A percentile compares a stretch with the other conserved stretches of the same genome.
phyloP scores from a whole-genome alignment of 2,797 vertebrate genomes.

The Diglossa cyanea region DNA sequence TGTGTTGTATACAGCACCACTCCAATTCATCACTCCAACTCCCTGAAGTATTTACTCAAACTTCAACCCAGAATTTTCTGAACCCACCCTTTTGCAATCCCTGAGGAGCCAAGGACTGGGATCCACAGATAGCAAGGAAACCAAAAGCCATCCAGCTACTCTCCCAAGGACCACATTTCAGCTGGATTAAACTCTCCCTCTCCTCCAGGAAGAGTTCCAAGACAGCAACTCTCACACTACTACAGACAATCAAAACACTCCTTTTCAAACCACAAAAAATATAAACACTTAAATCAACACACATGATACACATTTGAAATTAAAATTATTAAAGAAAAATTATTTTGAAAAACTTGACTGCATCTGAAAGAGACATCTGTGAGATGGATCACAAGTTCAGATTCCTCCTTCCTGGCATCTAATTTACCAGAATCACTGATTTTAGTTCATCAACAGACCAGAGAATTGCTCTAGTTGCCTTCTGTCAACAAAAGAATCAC shows the following conservation, averaged over 20 bases:
- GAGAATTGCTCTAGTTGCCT: neutral
- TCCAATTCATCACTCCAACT: neutral
- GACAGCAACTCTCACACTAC: neutral
- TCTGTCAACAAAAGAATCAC: neutral
- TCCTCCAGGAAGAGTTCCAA: neutral
- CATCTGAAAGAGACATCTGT: neutral
- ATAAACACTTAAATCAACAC: neutral
- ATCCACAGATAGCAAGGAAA: neutral
- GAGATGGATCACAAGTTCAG: neutral
- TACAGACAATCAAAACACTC: neutral
- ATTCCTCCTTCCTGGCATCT: neutral
- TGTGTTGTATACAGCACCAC: neutral
- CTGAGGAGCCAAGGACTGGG: neutral
- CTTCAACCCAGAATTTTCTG: neutral
- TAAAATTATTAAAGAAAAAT: neutral
- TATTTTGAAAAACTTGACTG: neutral
- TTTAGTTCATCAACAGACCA: neutral
- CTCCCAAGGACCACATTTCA: neutral
- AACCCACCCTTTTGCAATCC: neutral
- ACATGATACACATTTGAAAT: neutral
- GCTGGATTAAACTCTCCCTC: slow-evolving; percentile 24
- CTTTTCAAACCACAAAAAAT: neutral
- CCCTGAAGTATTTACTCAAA: neutral
- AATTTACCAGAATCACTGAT: neutral
- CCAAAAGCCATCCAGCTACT: neutral